Conservation (phyloP, 2,888 invertebrate species). For the Epistrophe grossulariae region DNA sequence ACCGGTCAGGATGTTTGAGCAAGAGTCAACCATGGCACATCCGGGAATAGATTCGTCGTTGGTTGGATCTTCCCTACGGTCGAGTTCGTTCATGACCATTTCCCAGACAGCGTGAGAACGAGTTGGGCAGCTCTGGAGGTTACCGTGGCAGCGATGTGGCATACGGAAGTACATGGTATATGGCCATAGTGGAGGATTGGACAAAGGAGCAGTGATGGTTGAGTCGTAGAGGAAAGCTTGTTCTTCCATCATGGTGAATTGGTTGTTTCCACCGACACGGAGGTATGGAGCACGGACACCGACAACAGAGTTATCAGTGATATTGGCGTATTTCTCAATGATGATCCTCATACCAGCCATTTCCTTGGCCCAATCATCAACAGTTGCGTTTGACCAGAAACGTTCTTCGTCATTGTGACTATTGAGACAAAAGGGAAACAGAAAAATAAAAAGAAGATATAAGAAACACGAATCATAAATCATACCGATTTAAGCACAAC, state of each 20-base stretch:
- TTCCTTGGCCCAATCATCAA: constrained; percentile 97
- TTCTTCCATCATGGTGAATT: constrained; percentile 99
- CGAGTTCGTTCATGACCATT: constrained; percentile 97
- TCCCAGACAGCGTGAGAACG: constrained; percentile 97
- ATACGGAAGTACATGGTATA: constrained; percentile 99
- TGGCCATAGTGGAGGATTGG: constrained; percentile 97
- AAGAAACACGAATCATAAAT: constrained; percentile 24
- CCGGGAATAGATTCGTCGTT: constrained; percentile 95
- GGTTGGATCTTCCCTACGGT: constrained; percentile 94
- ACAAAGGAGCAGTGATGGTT: constrained; percentile 95
- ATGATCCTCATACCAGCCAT: constrained; percentile 97
- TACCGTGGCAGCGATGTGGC: constrained; percentile 97
- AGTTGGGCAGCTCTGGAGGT: constrained; percentile 95
- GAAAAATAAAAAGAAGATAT: constrained; percentile 47
- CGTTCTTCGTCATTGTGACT: constrained; percentile 96
- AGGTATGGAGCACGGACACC: constrained; percentile 96
- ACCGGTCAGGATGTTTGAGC: constrained; percentile 95
- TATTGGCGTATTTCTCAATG: constrained; percentile 94
- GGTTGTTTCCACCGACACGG: constrained; percentile 96
- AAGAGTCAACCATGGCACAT: constrained; percentile 97
- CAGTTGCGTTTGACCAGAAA: constrained; percentile 96
- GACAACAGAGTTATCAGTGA: constrained; percentile 95
- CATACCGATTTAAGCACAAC: neutral
- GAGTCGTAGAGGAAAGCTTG: constrained; percentile 98
- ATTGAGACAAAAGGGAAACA: constrained; percentile 57